phyloP scores from a whole-genome alignment of 1,140 invertebrate species.

The Tenebrio molitor region DNA sequence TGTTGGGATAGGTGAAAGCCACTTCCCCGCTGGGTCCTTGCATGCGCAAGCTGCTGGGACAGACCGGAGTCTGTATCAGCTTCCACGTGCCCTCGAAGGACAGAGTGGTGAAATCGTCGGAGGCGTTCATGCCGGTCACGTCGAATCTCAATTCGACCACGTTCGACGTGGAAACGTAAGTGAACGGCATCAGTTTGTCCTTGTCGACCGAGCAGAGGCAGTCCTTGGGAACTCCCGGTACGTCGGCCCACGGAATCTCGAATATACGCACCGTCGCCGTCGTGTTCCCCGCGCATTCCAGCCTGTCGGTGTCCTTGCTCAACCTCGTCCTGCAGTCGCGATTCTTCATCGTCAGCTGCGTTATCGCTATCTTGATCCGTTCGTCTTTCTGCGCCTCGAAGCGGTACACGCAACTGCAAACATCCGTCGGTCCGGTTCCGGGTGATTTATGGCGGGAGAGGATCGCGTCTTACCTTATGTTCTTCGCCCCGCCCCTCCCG shows the following conservation, averaged over 20 bases:
- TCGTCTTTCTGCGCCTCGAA: conserved; percentile 87
- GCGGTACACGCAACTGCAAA: conserved; percentile 83
- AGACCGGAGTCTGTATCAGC: conserved; percentile 79
- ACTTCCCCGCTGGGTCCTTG: conserved; percentile 84
- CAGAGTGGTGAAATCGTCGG: conserved; percentile 86
- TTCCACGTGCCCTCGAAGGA: conserved; percentile 89
- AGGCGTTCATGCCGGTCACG: conserved; percentile 83
- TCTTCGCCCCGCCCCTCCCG: conserved; percentile 84
- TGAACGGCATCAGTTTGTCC: conserved; percentile 73
- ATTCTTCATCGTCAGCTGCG: conserved; percentile 76
- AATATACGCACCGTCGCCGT: conserved; percentile 74
- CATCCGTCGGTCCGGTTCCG: not conserved
- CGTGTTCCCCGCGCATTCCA: conserved; percentile 77
- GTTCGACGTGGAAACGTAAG: conserved; percentile 81
- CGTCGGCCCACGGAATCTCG: conserved; percentile 80
- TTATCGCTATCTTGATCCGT: conserved; percentile 78
- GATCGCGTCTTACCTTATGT: conserved; percentile 75
- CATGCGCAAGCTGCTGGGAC: conserved; percentile 75
- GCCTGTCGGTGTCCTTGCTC: conserved; percentile 77
- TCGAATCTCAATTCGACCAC: conserved; percentile 86
- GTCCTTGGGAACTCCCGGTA: conserved; percentile 75
- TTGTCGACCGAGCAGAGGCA: conserved; percentile 78
- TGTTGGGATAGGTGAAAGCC: conserved; percentile 71
- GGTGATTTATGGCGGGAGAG: not conserved
- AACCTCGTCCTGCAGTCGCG: conserved; percentile 75